phyloP scores from a whole-genome alignment of 1,140 invertebrate genomes.

The Hyphantria cunea region DNA sequence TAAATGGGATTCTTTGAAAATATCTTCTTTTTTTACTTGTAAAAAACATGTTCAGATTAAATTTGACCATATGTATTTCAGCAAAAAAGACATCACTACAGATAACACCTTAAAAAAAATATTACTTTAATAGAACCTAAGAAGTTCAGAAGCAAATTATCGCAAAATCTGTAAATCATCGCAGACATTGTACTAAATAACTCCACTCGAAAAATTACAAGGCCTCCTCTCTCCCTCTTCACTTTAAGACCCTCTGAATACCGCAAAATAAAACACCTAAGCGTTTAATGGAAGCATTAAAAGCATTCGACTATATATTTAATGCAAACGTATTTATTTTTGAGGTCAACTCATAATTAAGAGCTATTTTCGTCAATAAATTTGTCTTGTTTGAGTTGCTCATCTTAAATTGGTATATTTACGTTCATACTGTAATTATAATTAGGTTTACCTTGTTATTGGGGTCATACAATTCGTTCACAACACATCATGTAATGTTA shows the following conservation, averaged over 20 bases:
- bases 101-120: too few species aligned
- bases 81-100: too few species aligned
- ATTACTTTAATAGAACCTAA: neutral
- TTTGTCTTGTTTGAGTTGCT: conserved; percentile 47
- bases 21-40: too few species aligned
- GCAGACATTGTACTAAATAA: conserved; percentile 4
- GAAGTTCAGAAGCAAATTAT: conserved; percentile 12
- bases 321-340: conserved; percentile 18
- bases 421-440: too few species aligned
- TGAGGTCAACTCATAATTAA: conserved; percentile 37
- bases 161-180: conserved; percentile 19
- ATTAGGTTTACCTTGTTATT: neutral
- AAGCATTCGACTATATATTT: conserved; percentile 4
- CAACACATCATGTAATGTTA: too few species aligned
- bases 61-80: too few species aligned
- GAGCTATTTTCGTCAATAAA: conserved; percentile 50
- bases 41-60: too few species aligned
- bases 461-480: too few species aligned
- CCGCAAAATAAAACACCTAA: conserved; percentile 10
- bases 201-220: conserved; percentile 10
- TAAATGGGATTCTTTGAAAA: too few species aligned
- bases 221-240: neutral
- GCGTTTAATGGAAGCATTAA: conserved; percentile 11
- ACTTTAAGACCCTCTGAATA: conserved; percentile 6
- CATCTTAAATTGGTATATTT: conserved; percentile 46